These are phyloP conservation scores for Aelia acuminata DNA, from an alignment of 2,888 invertebrate species.

Conservation along the genomic window DNA sequence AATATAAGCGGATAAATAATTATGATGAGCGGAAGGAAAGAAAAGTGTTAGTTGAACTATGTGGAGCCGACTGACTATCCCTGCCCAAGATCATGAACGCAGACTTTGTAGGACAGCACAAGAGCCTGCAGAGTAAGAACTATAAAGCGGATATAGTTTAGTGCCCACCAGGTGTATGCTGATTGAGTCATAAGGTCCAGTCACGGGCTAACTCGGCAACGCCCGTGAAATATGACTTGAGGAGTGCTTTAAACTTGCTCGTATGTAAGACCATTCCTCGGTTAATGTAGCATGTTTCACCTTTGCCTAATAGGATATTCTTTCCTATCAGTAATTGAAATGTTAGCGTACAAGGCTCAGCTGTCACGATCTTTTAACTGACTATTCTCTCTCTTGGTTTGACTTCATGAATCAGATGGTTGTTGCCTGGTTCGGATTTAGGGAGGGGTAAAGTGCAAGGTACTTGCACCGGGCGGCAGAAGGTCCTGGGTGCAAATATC, in stretches of 20 bases:
- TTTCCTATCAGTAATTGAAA: constrained; percentile 40
- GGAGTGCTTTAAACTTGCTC: constrained; percentile 14
- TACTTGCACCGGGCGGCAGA: no score
- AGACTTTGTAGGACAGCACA: neutral
- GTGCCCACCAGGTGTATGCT: constrained; percentile 25
- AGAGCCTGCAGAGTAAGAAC: neutral
- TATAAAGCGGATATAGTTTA: constrained; percentile 43
- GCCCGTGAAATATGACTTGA: constrained; percentile 34
- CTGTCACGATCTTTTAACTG: neutral
- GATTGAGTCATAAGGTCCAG: constrained; percentile 41
- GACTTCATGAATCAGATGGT: no score
- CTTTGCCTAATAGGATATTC: constrained; percentile 37
- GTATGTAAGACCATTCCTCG: neutral
- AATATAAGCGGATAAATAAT: no score
- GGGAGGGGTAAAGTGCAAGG: no score
- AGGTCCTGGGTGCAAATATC: no score
- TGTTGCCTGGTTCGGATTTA: no score
- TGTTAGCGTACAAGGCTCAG: neutral
- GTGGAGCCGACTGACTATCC: neutral
- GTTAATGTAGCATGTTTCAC: neutral
- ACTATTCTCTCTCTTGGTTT: neutral
- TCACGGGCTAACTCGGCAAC: constrained; percentile 30
- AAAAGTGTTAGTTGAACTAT: neutral
- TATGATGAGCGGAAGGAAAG: neutral
- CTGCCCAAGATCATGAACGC: neutral